These are phyloP conservation scores for Petroica traversi DNA, from an alignment of 2,113 vertebrate species.

Conservation along the genomic window DNA sequence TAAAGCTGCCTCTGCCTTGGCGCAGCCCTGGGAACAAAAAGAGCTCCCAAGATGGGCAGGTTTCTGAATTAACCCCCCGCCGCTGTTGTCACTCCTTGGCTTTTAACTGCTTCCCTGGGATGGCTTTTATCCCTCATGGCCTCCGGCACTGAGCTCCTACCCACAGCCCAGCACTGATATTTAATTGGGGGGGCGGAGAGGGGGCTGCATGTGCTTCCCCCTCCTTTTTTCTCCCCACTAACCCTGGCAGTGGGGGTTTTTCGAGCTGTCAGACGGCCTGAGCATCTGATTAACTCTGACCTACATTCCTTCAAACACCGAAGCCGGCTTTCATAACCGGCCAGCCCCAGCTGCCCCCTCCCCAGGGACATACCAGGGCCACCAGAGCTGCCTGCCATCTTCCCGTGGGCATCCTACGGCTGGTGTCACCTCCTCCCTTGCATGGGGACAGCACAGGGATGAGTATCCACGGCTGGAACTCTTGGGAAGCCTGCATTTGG, in stretches of 20 bases:
- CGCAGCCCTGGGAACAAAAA: background rate
- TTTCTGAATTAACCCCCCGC: background rate
- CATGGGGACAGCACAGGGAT: background rate
- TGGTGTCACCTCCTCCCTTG: background rate
- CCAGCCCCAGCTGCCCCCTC: background rate
- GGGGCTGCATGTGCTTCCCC: background rate
- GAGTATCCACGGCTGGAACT: background rate
- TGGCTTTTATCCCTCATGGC: background rate
- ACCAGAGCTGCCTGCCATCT: background rate
- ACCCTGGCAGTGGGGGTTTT: background rate
- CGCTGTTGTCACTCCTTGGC: background rate
- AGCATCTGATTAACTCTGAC: slow-evolving; percentile 66
- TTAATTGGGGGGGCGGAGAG: background rate
- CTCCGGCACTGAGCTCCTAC: background rate
- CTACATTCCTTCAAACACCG: slow-evolving; percentile 55
- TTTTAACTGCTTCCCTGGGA: background rate
- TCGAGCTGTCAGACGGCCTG: slow-evolving; percentile 60
- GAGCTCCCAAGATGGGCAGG: background rate
- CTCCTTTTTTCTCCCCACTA: background rate
- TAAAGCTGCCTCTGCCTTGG: background rate
- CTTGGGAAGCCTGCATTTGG: background rate
- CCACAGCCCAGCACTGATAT: background rate
- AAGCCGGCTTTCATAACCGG: slow-evolving; percentile 20
- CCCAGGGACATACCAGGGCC: background rate
- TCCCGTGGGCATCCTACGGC: fast-evolving